Evolutionary conservation across 1,140 invertebrate genomes (phyloP), one percentile per base, ranked within the genome.

Genomic region (Ceratitis capitata): DNA sequence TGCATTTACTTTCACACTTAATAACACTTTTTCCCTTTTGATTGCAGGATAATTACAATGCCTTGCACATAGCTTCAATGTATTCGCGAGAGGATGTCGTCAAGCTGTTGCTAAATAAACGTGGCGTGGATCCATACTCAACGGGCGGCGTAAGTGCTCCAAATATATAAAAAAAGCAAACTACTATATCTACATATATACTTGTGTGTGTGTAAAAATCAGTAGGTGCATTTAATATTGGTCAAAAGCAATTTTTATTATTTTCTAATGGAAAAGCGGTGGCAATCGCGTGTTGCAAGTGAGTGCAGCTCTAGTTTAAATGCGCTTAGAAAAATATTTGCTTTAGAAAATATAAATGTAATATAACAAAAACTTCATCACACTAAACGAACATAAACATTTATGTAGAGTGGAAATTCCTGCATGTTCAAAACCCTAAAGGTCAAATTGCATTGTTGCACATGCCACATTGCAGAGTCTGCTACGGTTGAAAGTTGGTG

Each of bases 21-120:
- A 56, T 82, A n/a, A n/a, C 56, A 85, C 84, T 84, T 82, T 85
- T 85, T 87, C 83, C 85, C 64, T 89, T 82, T 88, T 91, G 86
- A 89, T 93, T 93, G 14, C 93, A 99, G 98, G 98, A 99, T 92
- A 98, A 98, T 92, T 97, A 97, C 92, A 98, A 98, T 93, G 97
- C 96, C 39, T 93, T 99, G 35, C 98, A 99, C 92, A 96, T 98
- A 91, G 97, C 98, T 23, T 96, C 98, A 42, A 96, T 97, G 94
- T 96, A 97, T 92, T 98, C 97, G 29, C 95, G 98, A 88, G 98
- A 99, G 92, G 98, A 99, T 92, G 97, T 98, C 83, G 96, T 99
- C 89, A 97, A 98, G 90, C 93, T 98, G 42, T 93, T 99, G 10
- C 92, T 99, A 64, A 95, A 95, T 56, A 97, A 97, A 92, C 95